These are phyloP conservation scores for Caenorhabditis sp. DNA, from an alignment of 2,888 invertebrate genomes.

Conservation along the genomic window DNA sequence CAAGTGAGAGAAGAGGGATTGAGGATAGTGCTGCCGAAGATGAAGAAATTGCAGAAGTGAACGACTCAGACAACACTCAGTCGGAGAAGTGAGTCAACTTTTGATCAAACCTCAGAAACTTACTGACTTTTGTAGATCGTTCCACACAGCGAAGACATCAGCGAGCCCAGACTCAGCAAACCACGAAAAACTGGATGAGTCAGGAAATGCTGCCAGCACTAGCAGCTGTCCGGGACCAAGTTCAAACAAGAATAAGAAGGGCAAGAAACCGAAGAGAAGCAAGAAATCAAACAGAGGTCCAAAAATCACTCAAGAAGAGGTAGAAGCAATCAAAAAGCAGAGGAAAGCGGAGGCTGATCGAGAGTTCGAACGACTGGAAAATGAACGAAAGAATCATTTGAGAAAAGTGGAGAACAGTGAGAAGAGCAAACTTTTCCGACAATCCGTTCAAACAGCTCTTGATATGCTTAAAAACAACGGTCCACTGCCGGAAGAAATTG, in stretches of 20 bases:
- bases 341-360: conserved; percentile 32
- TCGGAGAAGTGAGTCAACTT: not conserved
- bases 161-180: too few species aligned
- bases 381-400: not conserved
- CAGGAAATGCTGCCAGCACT: too few species aligned
- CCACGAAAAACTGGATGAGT: not conserved
- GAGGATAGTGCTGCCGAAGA: too few species aligned
- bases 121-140: not conserved
- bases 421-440: not conserved
- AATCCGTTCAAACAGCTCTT: not conserved
- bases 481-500: conserved; percentile 11
- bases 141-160: conserved; percentile 6
- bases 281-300: conserved; percentile 35
- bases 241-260: conserved; percentile 3
- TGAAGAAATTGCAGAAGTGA: not conserved
- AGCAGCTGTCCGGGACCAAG: too few species aligned
- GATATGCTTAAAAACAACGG: not conserved
- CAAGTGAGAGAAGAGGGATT: too few species aligned
- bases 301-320: conserved; percentile 45
- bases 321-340: conserved; percentile 49
- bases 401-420: conserved; percentile 16
- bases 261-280: conserved; percentile 16
- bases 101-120: too few species aligned
- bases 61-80: not conserved
- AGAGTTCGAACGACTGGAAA: conserved; percentile 1